Conservation (phyloP, 2,888 invertebrate genomes). For the Melanophora roralis region DNA sequence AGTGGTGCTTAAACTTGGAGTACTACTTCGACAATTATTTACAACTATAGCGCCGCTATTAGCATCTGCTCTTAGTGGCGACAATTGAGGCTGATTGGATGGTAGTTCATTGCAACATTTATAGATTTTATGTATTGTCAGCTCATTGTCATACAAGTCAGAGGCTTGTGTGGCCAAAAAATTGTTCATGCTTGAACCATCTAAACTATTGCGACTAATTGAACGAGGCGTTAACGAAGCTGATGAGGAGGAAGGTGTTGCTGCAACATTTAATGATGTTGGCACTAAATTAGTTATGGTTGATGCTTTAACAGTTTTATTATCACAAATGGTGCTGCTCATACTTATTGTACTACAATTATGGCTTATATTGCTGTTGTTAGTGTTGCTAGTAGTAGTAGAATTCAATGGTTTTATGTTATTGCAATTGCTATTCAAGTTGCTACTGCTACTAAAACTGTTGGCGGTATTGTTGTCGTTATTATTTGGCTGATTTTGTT, state of each 20-base stretch:
- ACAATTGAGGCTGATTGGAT: conserved; percentile 27
- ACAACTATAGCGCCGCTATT: conserved; percentile 10
- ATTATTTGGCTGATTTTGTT: conserved; percentile 25
- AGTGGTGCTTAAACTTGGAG: no score
- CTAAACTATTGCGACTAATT: conserved; percentile 56
- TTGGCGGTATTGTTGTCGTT: conserved; percentile 22
- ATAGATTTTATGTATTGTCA: conserved; percentile 76
- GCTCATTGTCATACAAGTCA: conserved; percentile 74
- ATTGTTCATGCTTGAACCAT: conserved; percentile 38
- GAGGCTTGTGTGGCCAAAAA: conserved; percentile 37
- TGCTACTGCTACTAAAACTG: conserved; percentile 24
- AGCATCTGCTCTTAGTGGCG: conserved; percentile 28
- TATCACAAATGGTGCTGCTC: neutral
- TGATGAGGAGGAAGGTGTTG: conserved; percentile 38
- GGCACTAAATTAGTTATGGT: conserved; percentile 40
- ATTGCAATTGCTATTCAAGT: conserved; percentile 27
- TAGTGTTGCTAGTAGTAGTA: neutral
- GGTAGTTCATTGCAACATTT: conserved; percentile 71
- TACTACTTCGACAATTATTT: conserved; percentile 27
- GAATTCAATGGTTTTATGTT: conserved; percentile 1
- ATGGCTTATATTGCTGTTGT: conserved; percentile 47
- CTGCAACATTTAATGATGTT: conserved; percentile 47
- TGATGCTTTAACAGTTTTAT: conserved; percentile 37
- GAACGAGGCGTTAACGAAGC: conserved; percentile 50
- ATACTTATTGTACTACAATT: conserved; percentile 41